Percentiles rank a stretch among this genome's conserved stretches.
Evolutionary conservation across 1,140 invertebrate species (phyloP).

Genomic region (Phymorhynchus buccinoides): DNA sequence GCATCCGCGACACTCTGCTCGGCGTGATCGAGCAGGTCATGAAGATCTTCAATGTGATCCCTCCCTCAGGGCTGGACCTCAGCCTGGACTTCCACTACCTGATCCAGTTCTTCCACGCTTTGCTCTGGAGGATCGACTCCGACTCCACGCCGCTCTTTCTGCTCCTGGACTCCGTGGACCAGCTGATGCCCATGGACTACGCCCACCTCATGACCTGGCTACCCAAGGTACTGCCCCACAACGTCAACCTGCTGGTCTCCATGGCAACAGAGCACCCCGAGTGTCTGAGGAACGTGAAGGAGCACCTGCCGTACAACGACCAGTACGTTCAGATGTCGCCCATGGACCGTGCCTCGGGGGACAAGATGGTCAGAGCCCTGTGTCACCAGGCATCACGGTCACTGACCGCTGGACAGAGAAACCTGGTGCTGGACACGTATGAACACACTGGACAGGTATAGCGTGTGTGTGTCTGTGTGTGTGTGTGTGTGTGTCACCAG

Average conservation of each 20-base stretch:
- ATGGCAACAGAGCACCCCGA: constrained; percentile 56
- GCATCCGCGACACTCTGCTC: constrained; percentile 51
- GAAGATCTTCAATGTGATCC: constrained; percentile 37
- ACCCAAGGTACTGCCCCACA: constrained; percentile 56
- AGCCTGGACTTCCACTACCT: constrained; percentile 53
- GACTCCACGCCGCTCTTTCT: constrained; percentile 57
- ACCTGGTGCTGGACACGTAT: constrained; percentile 41
- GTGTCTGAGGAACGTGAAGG: constrained; percentile 44
- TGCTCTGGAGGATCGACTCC: constrained; percentile 49
- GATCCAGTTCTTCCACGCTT: constrained; percentile 44
- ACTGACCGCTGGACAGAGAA: constrained; percentile 52
- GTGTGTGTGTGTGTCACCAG: too few relatives aligned
- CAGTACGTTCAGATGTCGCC: constrained; percentile 50
- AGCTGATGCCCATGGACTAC: constrained; percentile 55
- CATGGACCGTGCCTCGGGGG: constrained; percentile 43
- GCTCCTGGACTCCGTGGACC: constrained; percentile 69
- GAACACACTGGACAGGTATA: constrained; percentile 5
- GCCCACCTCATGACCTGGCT: constrained; percentile 65
- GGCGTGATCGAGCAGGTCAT: constrained; percentile 54
- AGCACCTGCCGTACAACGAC: constrained; percentile 30
- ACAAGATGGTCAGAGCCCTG: constrained; percentile 47
- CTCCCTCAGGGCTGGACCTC: constrained; percentile 46
- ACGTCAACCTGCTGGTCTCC: constrained; percentile 81
- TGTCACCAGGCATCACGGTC: constrained; percentile 46
- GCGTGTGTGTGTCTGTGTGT: too few relatives aligned